Percentiles rank a stretch among this genome's conserved stretches.
Conservation (phyloP, 2,113 vertebrate species). For the Pionites leucogaster region DNA sequence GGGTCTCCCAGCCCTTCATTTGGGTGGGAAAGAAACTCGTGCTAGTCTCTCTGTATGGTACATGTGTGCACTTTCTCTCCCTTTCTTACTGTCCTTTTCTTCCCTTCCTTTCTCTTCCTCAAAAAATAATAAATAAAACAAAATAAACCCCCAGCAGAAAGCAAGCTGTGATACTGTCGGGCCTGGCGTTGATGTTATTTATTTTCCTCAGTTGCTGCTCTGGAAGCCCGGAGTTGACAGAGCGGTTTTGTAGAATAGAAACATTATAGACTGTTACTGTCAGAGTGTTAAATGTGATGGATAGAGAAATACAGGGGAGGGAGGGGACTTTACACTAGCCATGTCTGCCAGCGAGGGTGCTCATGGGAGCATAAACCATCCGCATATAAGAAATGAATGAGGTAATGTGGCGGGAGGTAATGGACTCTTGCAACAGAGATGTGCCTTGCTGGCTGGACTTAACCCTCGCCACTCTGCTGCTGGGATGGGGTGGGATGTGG, state of each 20-base stretch:
- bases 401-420: conserved; percentile 95
- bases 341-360: conserved; percentile 86
- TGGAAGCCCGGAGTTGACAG: conserved; percentile 96
- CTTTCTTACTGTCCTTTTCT: neutral
- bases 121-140: neutral
- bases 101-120: neutral
- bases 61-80: neutral
- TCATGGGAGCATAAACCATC: conserved; percentile 90
- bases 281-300: conserved; percentile 99
- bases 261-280: conserved; percentile 99
- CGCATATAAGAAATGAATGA: conserved; percentile 93
- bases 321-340: conserved; percentile 87
- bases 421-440: conserved; percentile 91
- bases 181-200: conserved; percentile 91
- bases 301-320: conserved; percentile 91
- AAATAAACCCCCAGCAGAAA: conserved; percentile 67
- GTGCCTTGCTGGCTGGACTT: conserved; percentile 79
- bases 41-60: neutral
- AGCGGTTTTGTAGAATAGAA: conserved; percentile 99
- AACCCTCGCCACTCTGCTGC: conserved; percentile 68
- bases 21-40: neutral
- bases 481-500: neutral
- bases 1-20: neutral
- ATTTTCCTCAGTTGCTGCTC: conserved; percentile 97
- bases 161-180: conserved; percentile 77